Percentiles rank a stretch among this genome's conserved stretches.
phyloP scores from a whole-genome alignment of 92 coral and sea anemone genomes.

The Hydrozoanthus gracilis region DNA sequence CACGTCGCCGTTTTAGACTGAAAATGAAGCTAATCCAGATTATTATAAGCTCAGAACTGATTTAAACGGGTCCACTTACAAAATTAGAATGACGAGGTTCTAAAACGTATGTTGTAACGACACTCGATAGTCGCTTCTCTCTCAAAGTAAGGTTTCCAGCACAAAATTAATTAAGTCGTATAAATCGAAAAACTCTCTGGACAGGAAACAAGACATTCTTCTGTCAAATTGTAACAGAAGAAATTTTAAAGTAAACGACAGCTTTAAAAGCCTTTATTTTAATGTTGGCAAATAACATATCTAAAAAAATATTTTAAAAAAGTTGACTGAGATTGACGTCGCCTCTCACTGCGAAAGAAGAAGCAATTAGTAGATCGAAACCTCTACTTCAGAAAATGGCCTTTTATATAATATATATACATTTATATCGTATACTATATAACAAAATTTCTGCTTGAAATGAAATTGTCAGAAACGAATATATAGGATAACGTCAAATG shows the following conservation, averaged over 20 bases:
- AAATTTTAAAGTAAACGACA: not conserved
- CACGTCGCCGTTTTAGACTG: not conserved
- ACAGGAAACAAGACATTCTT: not conserved
- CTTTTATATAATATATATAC: not conserved
- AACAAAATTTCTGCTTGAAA: not conserved
- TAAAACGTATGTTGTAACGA: too few relatives aligned
- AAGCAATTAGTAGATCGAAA: not conserved
- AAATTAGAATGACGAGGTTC: not conserved
- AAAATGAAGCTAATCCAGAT: not conserved
- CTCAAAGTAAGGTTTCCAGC: not conserved
- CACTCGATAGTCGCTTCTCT: not conserved
- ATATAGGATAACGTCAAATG: constrained; percentile 4
- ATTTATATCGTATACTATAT: not conserved
- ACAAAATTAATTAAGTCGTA: not conserved
- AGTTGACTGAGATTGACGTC: not conserved
- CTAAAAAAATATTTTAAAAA: not conserved
- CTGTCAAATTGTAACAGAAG: not conserved
- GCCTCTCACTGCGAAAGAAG: not conserved
- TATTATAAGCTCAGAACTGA: not conserved
- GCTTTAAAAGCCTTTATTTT: not conserved
- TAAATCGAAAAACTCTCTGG: not conserved
- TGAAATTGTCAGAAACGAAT: not conserved
- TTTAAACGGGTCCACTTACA: not conserved
- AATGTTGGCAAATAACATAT: not conserved
- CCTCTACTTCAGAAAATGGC: not conserved